Base-by-base conservation (phyloP, 2,113 vertebrate species). In the Rhadina sibilatrix region DNA sequence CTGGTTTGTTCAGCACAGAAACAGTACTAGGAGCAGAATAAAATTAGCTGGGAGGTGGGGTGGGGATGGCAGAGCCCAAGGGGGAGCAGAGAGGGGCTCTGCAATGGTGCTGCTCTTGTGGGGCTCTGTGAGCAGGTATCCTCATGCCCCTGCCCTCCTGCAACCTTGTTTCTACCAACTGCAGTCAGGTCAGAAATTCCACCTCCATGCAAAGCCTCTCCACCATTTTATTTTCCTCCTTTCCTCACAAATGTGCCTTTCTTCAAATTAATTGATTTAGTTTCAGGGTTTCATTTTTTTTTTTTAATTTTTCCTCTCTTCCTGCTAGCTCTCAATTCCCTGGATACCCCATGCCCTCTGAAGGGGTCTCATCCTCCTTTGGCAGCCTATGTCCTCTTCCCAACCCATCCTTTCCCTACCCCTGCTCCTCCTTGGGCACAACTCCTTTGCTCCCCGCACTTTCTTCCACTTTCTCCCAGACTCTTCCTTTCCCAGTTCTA, bases 1-100 rank as follows among this genome's bases (percentile, higher is more conserved):
- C 77, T 90, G 63, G 64, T 72, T 93, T 92, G 83, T 75, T 93
- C 87, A 74, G 93, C 50, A n/a, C 86, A 93, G 86, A 85, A 86
- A 61, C 78, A 59, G 81, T 40, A 89, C 47, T 27, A 75, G 40
- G 70, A 94, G 35, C 70, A 90, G 90, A 92, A 86, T 87, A 96
- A 95, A 96, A 94, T 86, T 96, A 91, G 82, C 83, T 53, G n/a
- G 42, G 27, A 92, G 64, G 70, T 7, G 15, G 19, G 11, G 17
- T 27, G 74, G 74, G 33, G 25, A 53, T 1, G 2, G 42, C 72
- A 92, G 64, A 91, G 80, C 31, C 37, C 25, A 30, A 47, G 61
- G 17, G 18, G 54, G 37, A 83, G 74, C 31, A 77, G 42, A 80
- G 49, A 22, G 3, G 19, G 31, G 37, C 20, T 91, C 63, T 72